Evolutionary conservation across 2,797 vertebrate genomes (phyloP), one percentile per base, ranked within the genome.

Genomic region (Labeo calbasu): DNA sequence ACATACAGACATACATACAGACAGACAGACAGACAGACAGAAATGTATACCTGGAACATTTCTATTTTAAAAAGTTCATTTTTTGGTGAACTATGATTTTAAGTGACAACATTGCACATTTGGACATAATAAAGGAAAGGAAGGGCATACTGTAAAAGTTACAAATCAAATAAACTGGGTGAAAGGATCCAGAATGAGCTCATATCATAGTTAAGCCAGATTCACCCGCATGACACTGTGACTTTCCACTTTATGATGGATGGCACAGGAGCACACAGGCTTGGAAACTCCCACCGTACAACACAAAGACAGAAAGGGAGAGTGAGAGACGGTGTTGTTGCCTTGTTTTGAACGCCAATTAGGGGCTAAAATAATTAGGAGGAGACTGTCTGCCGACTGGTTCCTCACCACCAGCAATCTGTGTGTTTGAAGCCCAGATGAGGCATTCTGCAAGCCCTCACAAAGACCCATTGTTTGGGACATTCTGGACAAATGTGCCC

Each of bases 401-500:
- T 76, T 87, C 72, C 69, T 70, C 59, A 78, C 46, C 77, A 81
- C 32, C 40, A 65, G 36, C 79, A 51, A 36, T 57, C 79, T 63
- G 43, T 68, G 53, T 79, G 85, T 88, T 84, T 86, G 68, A 86
- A 82, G 80, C 83, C 85, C 88, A 87, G 86, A 89, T 85, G 86
- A 88, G 85, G 43, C 84, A 50, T 88, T 87, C 79, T 17, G 40
- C 81, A 71, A 57, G 82, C 83, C 51, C 71, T 68, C 63, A 87
- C 88, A 88, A 84, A 83, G 82, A 82, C 55, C 79, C 86, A 88
- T 77, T 89, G 84, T 89, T 83, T 21, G 68, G 59, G 23, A 66
- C 71, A n/a, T 71, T 66, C 15, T 57, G 11, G 40, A 73, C 13
- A 86, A 88, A 80, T 84, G 85, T 65, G 72, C 28, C 72, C 66